Conservation (phyloP, 1,140 invertebrate genomes). For the Epicauta chinensis region DNA sequence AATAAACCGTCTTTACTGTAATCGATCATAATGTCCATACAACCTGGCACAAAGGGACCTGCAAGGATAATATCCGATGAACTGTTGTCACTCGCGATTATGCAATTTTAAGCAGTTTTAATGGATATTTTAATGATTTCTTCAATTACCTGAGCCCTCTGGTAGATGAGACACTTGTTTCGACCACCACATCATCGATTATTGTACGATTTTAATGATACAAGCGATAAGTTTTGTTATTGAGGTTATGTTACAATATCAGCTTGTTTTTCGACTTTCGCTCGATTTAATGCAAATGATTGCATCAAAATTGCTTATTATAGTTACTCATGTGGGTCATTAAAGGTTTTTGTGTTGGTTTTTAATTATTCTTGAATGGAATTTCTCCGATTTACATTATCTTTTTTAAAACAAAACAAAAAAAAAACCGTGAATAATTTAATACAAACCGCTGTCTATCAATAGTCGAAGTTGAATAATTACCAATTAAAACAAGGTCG, state of each 20-base stretch:
- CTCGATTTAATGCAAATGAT: neutral
- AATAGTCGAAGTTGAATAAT: too few species aligned
- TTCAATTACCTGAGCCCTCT: slow-evolving; percentile 31
- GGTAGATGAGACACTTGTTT: slow-evolving; percentile 32
- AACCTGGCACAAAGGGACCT: slow-evolving; percentile 44
- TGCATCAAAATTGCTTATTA: too few species aligned
- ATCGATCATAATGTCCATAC: slow-evolving; percentile 44
- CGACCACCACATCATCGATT: slow-evolving; percentile 24
- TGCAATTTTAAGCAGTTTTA: neutral
- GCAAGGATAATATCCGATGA: slow-evolving; percentile 1
- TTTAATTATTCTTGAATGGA: too few species aligned
- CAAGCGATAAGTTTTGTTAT: neutral
- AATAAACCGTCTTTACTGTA: slow-evolving; percentile 42
- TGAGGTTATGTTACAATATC: neutral
- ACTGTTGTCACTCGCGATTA: neutral
- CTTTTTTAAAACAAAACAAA: too few species aligned
- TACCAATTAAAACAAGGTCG: too few species aligned
- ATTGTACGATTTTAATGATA: neutral
- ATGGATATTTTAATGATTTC: neutral
- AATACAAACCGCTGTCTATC: too few species aligned
- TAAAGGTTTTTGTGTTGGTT: too few species aligned
- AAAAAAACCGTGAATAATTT: too few species aligned
- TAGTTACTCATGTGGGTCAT: too few species aligned
- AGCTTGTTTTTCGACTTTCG: neutral
- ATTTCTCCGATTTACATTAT: too few species aligned